phyloP scores from a whole-genome alignment of 2,888 invertebrate species.

The Pseudolycoriella hygida region DNA sequence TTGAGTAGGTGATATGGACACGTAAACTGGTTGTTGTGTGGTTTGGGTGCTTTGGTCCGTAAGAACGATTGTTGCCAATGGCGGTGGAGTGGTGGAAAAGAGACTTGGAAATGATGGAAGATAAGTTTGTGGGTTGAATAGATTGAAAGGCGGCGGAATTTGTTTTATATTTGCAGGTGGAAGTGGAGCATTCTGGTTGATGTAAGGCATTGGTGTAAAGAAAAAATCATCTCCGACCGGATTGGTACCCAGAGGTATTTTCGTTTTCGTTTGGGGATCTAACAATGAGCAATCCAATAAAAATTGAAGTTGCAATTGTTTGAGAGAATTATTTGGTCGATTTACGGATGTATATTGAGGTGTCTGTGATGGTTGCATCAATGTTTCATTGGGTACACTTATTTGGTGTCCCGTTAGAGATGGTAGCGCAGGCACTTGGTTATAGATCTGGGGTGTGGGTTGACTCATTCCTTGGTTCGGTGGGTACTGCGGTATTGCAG shows the following conservation, averaged over 20 bases:
- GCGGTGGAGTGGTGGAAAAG: not conserved
- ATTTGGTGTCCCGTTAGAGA: no score
- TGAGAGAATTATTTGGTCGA: not conserved
- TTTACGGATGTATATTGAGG: no score
- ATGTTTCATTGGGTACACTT: no score
- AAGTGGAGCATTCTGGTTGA: not conserved
- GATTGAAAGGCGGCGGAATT: no score
- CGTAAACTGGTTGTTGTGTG: no score
- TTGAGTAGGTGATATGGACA: not conserved
- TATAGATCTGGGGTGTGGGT: no score
- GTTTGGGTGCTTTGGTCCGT: not conserved
- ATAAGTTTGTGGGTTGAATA: no score
- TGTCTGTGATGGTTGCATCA: no score
- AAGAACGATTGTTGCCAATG: not conserved
- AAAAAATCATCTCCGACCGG: no score
- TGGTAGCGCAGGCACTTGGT: no score
- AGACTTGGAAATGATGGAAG: not conserved
- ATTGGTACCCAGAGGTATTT: not conserved
- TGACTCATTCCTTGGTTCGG: no score
- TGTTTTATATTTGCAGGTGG: not conserved
- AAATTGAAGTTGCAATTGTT: slow-evolving; percentile 6
- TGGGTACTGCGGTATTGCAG: no score
- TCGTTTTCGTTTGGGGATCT: not conserved
- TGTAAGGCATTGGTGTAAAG: not conserved
- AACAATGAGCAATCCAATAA: slow-evolving; percentile 3